phyloP scores from a whole-genome alignment of 1,140 invertebrate species.

The Aphelinus certus region DNA sequence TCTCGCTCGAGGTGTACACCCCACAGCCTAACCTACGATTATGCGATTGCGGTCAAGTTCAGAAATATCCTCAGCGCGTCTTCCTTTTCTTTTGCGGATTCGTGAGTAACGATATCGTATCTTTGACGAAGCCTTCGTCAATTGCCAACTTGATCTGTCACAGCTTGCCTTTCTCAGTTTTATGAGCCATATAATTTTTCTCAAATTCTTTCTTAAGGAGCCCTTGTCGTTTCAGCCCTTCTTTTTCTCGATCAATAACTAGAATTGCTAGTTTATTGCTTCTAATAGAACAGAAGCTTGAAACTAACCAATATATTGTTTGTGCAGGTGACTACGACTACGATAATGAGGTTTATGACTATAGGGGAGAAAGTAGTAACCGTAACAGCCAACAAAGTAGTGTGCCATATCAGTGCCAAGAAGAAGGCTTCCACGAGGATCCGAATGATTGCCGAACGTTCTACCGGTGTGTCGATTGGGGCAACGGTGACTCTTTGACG shows the following conservation, averaged over 20 bases:
- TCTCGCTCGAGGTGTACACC: slow-evolving; percentile 10
- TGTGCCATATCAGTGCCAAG: slow-evolving; percentile 62
- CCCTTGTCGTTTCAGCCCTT: too few relatives aligned
- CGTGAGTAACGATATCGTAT: too few relatives aligned
- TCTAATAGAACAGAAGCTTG: too few relatives aligned
- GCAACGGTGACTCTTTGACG: slow-evolving; percentile 55
- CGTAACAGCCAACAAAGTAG: slow-evolving; percentile 36
- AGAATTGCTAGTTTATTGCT: too few relatives aligned
- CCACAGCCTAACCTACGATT: slow-evolving; percentile 21
- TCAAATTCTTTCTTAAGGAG: too few relatives aligned
- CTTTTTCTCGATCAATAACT: too few relatives aligned
- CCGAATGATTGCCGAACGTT: slow-evolving; percentile 68
- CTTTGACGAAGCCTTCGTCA: neutral
- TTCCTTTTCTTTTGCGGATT: neutral
- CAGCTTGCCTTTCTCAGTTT: neutral
- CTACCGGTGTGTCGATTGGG: slow-evolving; percentile 70
- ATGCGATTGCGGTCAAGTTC: slow-evolving; percentile 18
- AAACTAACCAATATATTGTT: neutral
- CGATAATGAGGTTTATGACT: slow-evolving; percentile 35
- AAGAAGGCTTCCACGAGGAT: slow-evolving; percentile 70
- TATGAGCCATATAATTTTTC: neutral
- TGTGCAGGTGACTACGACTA: slow-evolving; percentile 48
- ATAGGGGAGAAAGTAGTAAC: slow-evolving; percentile 20
- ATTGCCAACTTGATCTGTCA: slow-evolving; percentile 4
- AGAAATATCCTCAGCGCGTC: neutral